Base-by-base conservation (phyloP, 2,113 vertebrate genomes). In the Mastomys natalensis region DNA sequence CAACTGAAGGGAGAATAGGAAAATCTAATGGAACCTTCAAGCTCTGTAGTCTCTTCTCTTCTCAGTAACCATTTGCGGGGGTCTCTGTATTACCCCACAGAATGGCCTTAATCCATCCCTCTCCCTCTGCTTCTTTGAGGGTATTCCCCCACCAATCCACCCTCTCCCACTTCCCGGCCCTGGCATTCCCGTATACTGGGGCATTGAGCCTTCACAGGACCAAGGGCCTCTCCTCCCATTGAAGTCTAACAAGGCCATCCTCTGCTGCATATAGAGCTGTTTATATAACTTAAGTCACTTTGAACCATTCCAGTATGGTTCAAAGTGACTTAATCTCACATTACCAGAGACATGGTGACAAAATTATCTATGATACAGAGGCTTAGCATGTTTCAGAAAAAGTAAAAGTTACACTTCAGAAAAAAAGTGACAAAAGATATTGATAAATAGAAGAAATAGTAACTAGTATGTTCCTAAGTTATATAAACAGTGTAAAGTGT, bases 381-480 rank as follows among this genome's bases (percentile, higher is more conserved):
- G 9, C 60, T 74, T 78, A 91, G 84, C 19, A 84, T 37, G 76
- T 37, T 55, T 10, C 19, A 5, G 31, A 60, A 92, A n/a, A 95
- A 21, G 66, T 29, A 76, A 5, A 92, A 55, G 16, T 1, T n/a
- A 86, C 5, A 92, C 74, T 88, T 81, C n/a, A 85, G 58, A 93
- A 3, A 48, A 84, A 26, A 78, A 17, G 10, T 55, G 2, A 58
- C 10, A 77, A 62, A 89, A 78, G 51, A 89, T 70, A 84, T 93
- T 91, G 40, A 26, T 73, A 29, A 87, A 87, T 53, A n/a, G 24
- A 87, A 90, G 60, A 88, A 62, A 31, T n/a, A 96, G 85, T 58
- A 51, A 9, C 24, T 90, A 26, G 45, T 9, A 86, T 13, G 58
- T 96, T 10, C 37, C 1, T 24, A 92, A 29, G 64, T 73, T 40